A percentile compares a stretch with the other conserved stretches of the same genome.
Evolutionary conservation across 2,888 invertebrate genomes (phyloP).

Genomic region (Rhopalosiphum nymphaeae): DNA sequence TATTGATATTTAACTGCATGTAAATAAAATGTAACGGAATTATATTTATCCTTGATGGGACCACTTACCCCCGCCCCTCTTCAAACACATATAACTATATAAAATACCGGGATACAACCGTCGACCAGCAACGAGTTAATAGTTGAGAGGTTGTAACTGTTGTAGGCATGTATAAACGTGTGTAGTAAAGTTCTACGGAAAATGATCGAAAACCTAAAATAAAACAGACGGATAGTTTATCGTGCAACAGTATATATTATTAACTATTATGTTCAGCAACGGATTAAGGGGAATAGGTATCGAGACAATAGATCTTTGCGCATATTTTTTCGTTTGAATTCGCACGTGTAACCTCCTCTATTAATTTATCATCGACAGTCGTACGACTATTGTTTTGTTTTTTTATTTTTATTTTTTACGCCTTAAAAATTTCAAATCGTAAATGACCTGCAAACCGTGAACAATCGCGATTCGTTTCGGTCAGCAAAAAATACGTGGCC

Average conservation of each 20-base stretch:
- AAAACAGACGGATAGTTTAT: background rate
- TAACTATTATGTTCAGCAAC: background rate
- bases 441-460: conserved; percentile 52
- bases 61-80: too few species aligned
- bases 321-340: conserved; percentile 27
- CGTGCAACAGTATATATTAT: background rate
- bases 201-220: background rate
- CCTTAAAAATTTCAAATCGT: conserved; percentile 55
- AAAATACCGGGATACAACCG: too few species aligned
- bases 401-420: conserved; percentile 34
- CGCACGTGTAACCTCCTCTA: conserved; percentile 43
- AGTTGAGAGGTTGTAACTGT: too few species aligned
- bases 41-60: too few species aligned
- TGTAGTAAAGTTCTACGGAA: too few species aligned
- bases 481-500: conserved; percentile 37
- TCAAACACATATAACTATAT: too few species aligned
- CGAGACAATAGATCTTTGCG: conserved; percentile 29
- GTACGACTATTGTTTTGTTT: conserved; percentile 37
- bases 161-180: too few species aligned
- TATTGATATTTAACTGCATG: too few species aligned
- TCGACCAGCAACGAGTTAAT: too few species aligned
- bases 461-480: conserved; percentile 61
- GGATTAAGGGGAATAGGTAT: conserved; percentile 13
- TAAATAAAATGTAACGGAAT: too few species aligned
- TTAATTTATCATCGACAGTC: conserved; percentile 38